Base-by-base conservation (phyloP, 2,888 invertebrate genomes). In the Lasioglossum lativentre region DNA sequence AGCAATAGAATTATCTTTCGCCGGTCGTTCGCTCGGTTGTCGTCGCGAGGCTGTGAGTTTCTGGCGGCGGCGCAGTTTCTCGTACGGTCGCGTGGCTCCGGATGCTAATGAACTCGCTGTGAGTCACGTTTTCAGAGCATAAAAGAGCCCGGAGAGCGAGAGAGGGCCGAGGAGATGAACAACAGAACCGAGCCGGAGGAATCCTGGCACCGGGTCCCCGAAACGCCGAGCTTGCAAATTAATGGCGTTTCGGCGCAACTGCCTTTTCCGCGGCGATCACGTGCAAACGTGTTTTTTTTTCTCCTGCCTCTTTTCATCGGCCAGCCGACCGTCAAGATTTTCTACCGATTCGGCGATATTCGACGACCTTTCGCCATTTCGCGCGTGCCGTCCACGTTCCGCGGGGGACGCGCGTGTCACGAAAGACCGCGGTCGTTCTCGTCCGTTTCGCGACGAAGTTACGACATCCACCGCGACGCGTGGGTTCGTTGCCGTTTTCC, bases 51-150 rank as follows among this genome's bases (percentile, higher is more conserved):
- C 78, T 76, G n/a, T n/a, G 83, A 56, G 70, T 30, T 83, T 68
- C 45, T 47, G 59, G 52, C 78, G 66, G 47, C 80, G 78, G 59
- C 82, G 86, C 77, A 68, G 80, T 78, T 82, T 80, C 72, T 70
- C 70, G 56, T 34, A 23, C 23, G 63, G 80, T 78, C 85, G 82
- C 85, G 85, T 87, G 81, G 87, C 82, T 45, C 45, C 80, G 87
- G 87, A 87, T 91, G 91, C 87, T 86, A 91, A 91, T 88, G 90
- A 91, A 90, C 90, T 75, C 86, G 68, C 27, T 66, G 80, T 83
- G 87, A 90, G 89, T 89, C 90, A 89, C 87, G 89, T 90, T 73
- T 90, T 82, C 75, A 81, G 87, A 88, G 86, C 89, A 89, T 85
- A 88, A 89, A 86, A 86, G 89, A 87, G 74, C 73, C n/a, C 40